Percentiles rank a stretch among this genome's conserved stretches.
Conservation (phyloP, 1,140 invertebrate genomes). For the Helicoverpa zea region DNA sequence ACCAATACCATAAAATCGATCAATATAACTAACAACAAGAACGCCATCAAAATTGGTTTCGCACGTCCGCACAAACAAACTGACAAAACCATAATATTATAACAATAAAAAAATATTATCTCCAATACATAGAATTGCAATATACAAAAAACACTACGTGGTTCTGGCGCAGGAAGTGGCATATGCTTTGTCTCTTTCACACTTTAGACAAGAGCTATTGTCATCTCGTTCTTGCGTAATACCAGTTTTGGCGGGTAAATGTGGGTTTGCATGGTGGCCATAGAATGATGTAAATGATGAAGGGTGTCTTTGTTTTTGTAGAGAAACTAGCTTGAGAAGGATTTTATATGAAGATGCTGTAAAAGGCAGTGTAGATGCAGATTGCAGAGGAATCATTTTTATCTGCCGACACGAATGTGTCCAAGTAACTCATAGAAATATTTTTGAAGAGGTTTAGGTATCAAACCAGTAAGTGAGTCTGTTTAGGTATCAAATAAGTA, state of each 20-base stretch:
- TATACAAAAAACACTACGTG: constrained; percentile 63
- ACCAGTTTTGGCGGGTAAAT: constrained; percentile 68
- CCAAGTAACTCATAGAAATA: too few relatives aligned
- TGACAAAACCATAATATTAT: constrained; percentile 35
- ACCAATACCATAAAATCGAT: neutral
- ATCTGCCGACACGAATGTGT: too few relatives aligned
- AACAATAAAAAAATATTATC: constrained; percentile 44
- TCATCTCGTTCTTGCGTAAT: constrained; percentile 53
- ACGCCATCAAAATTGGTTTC: constrained; percentile 37
- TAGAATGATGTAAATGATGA: constrained; percentile 31
- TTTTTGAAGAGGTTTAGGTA: neutral
- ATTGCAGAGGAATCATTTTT: neutral
- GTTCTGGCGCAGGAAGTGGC: constrained; percentile 62
- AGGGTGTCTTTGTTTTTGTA: constrained; percentile 6
- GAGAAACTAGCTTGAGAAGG: neutral
- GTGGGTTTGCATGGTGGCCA: constrained; percentile 52
- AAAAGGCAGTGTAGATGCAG: neutral
- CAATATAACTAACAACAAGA: neutral
- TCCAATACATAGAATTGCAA: constrained; percentile 54
- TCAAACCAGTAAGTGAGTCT: too few relatives aligned
- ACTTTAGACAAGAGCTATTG: constrained; percentile 1
- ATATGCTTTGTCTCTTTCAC: constrained; percentile 56
- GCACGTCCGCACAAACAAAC: constrained; percentile 37
- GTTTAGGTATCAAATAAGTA: too few relatives aligned
- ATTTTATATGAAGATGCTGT: neutral